phyloP scores from a whole-genome alignment of 2,797 vertebrate species.

The Acanthurus lineatus region DNA sequence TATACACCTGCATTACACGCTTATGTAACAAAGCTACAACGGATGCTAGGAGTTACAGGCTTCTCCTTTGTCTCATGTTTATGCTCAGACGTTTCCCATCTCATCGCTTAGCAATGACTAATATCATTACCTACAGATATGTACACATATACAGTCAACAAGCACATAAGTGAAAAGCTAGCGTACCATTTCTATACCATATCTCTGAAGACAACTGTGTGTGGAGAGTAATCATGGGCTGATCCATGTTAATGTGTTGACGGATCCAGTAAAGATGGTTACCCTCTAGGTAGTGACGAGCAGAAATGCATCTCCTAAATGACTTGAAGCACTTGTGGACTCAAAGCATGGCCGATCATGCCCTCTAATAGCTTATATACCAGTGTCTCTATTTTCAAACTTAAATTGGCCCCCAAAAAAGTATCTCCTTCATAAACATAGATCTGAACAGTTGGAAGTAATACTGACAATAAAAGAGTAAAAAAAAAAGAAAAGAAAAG shows the following conservation, averaged over 20 bases:
- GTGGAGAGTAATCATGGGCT: constrained; percentile 27
- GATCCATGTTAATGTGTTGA: constrained; percentile 19
- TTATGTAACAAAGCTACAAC: constrained; percentile 34
- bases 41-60: constrained; percentile 14
- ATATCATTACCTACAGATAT: constrained; percentile 55
- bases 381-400: constrained; percentile 53
- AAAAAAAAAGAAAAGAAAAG: constrained; percentile 27
- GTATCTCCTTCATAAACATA: constrained; percentile 72
- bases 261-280: constrained; percentile 37
- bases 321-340: constrained; percentile 59
- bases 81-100: constrained; percentile 18
- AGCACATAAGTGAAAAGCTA: constrained; percentile 58
- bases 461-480: constrained; percentile 77
- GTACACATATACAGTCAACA: constrained; percentile 66
- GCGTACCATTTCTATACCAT: constrained; percentile 64
- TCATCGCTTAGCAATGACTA: constrained; percentile 41
- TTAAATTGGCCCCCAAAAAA: constrained; percentile 74
- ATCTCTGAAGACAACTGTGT: constrained; percentile 55
- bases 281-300: constrained; percentile 24
- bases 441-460: constrained; percentile 67
- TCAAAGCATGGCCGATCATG: constrained; percentile 46
- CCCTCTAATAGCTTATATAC: constrained; percentile 74
- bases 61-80: constrained; percentile 29
- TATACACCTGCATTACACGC: constrained; percentile 31
- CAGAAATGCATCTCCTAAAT: constrained; percentile 33